phyloP scores from a whole-genome alignment of 92 coral and sea anemone genomes.

The Palythoa caribaeorum region DNA sequence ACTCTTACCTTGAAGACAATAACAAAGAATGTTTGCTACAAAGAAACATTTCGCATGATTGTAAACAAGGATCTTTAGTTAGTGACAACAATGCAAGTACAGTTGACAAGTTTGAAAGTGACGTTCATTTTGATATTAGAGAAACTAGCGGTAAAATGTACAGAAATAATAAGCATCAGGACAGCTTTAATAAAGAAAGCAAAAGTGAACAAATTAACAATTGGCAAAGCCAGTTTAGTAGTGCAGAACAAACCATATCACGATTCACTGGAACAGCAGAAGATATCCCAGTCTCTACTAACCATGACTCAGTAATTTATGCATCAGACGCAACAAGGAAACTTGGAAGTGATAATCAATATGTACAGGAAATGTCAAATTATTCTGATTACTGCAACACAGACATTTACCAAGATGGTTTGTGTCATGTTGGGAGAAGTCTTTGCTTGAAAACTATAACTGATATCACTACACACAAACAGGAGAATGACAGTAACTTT shows the following conservation, averaged over 20 bases:
- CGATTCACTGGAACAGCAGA: neutral
- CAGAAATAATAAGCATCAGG: neutral
- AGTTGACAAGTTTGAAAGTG: constrained; percentile 30
- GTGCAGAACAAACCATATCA: neutral
- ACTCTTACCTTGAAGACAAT: neutral
- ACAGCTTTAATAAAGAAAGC: neutral
- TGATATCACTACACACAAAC: neutral
- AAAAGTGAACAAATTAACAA: neutral
- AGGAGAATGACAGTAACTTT: neutral
- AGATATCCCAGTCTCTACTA: neutral
- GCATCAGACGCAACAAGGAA: neutral
- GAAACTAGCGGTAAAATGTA: constrained; percentile 29
- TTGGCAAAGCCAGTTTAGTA: neutral
- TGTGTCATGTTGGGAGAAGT: neutral
- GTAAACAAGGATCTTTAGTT: neutral
- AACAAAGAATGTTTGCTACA: neutral
- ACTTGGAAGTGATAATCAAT: neutral
- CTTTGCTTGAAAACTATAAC: neutral
- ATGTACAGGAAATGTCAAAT: neutral
- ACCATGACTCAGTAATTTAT: neutral
- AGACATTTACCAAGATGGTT: neutral
- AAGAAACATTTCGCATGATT: neutral
- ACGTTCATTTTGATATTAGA: constrained; percentile 32
- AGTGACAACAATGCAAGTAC: neutral
- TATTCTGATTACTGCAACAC: neutral